Base-by-base conservation (phyloP, 2,888 invertebrate genomes). In the Eulithis testata region DNA sequence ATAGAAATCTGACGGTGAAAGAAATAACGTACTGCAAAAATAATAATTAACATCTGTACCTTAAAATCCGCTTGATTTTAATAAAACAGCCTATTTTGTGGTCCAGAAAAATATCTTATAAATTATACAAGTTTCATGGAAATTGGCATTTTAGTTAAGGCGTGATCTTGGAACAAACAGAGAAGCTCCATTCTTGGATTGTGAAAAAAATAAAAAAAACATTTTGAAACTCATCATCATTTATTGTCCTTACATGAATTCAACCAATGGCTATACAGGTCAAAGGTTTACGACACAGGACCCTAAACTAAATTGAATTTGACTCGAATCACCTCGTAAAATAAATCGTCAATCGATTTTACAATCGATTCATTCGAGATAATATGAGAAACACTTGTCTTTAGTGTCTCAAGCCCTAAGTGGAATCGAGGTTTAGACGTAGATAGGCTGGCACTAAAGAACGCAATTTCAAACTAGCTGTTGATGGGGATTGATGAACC, bases 281-380 rank as follows among this genome's bases (percentile, higher is more conserved):
- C 89, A 90, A 84, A 87, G 86, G 91, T 90, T 91, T 90, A 91
- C 83, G 83, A 83, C 73, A 70, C 74, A 81, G 77, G 80, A 81
- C 77, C 82, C 83, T 85, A 80, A 86, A 90, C 84, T 85, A 89
- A 92, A 93, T 93, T 91, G 92, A 91, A 93, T 90, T 85, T 75
- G 83, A 81, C 79, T 85, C 77, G 77, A 88, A 88, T 89, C 81
- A 79, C 81, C 68, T 90, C 92, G 88, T 92, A 91, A 92, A 91
- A 84, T 77, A 84, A 77, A 77, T 81, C 83, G 82, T 84, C 80
- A 79, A 79, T 76, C 73, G 76, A 74, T 76, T 84, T 86, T 82
- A 87, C 83, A 82, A 83, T 82, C 84, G 82, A 82, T 83, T 63
- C 65, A 66, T 69, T 83, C 77, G 78, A 72, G 74, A 76, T 74